Base-by-base conservation (phyloP, 1,140 invertebrate genomes). In the Tribolium madens region DNA sequence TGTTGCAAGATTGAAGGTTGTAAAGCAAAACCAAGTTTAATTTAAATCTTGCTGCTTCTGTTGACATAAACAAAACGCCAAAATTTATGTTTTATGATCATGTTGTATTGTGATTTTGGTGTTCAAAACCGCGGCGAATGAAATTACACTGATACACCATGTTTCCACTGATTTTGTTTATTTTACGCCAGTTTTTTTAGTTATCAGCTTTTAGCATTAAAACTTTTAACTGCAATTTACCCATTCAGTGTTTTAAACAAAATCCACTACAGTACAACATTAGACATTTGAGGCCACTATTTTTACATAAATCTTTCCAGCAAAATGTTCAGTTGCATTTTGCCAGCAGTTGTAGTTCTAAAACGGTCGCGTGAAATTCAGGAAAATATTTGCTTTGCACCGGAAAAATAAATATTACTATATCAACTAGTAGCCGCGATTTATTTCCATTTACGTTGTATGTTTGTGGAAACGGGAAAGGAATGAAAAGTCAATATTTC, bases 331-430 rank as follows among this genome's bases (percentile, higher is more conserved):
- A 64, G 57, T 33, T 64, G 57, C 57, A 64, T 64, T 64, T 7
- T 64, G 57, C 18, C n/a, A 33, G n/a, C 57, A 33, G 21, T 64
- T 26, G 26, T 60, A 26, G 53, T 33, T 7, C 21, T 64, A 26
- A 33, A 64, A 64, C 57, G 26, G 57, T 64, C 57, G 57, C 57
- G 57, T 64, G 57, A 64, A 64, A 64, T 64, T 64, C 57, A 31
- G 57, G 57, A 14, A 64, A 64, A 64, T 64, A 64, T 64, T 64
- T 64, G 57, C 57, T 64, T 64, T 64, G 26, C 57, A 64, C 57
- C 57, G 57, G 57, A 64, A 64, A 64, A 64, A 64, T 64, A 64
- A 64, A 64, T 64, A 64, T 26, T 64, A 64, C 57, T 64, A 33
- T 64, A 64, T 64, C 57, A 64, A 64, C 57, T 64, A 64, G 57